Base-by-base conservation (phyloP, 2,797 vertebrate species). In the Notolabrus celidotus region DNA sequence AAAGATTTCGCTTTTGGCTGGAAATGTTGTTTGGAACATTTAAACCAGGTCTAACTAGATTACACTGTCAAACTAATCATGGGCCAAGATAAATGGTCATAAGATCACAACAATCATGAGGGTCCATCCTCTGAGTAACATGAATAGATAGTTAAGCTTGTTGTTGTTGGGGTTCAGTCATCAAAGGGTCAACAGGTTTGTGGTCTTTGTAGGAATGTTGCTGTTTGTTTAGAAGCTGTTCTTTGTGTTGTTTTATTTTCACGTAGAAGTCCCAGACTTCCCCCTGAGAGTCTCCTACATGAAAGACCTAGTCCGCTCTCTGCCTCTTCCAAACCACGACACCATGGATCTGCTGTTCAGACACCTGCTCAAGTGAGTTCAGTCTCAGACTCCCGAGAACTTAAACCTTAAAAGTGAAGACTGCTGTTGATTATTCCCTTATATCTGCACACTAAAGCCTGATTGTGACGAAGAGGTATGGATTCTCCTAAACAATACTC, bases 271-370 rank as follows among this genome's bases (percentile, higher is more conserved):
- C 23, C 86, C 87, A 54, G 96, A 97, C 59, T 89, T 80, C 0
- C 68, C 1, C 10, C 85, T 91, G 73, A 94, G 91, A 27, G 89
- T 93, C 33, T 92, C 82, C 19, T 95, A 94, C n/a, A 72, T 97
- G 80, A 92, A 76, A 29, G 96, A 97, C 58, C 88, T 98, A 85
- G 95, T 98, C 54, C 88, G 78, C 23, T 87, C 93, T 4, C 90
- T 98, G 57, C 96, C 97, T 0, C 70, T 92, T 0, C 91, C 95
- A 1, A 98, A 98, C 88, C 95, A 95, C 0, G 88, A 98, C 89
- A 98, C 96, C 60, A 95, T 97, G 95, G 91, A 93, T 77, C 72
- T 94, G 27, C 96, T 99, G 36, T 97, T 97, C 83, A 94, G 51
- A 84, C 97, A 99, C 81, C 93, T 99, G 52, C 93, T 91, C 92